phyloP scores from a whole-genome alignment of 2,113 vertebrate species.

The Triplophysa tibetana region DNA sequence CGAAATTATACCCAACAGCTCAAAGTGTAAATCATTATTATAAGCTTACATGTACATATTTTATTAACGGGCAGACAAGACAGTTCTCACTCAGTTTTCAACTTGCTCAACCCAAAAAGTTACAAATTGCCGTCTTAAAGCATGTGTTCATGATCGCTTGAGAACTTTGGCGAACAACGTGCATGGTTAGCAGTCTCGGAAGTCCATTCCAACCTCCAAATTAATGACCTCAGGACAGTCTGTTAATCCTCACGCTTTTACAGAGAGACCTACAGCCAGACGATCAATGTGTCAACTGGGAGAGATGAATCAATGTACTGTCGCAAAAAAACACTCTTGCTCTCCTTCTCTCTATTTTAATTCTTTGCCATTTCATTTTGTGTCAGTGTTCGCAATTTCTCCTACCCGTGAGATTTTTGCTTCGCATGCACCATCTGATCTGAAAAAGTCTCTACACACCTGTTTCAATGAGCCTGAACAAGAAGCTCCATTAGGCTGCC shows the following conservation, averaged over 20 bases:
- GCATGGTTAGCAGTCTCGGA: constrained; percentile 57
- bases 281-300: constrained; percentile 55
- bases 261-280: constrained; percentile 50
- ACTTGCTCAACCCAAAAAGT: too few relatives aligned
- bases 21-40: too few relatives aligned
- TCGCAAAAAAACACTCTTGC: constrained; percentile 46
- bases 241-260: constrained; percentile 61
- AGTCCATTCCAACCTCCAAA: constrained; percentile 57
- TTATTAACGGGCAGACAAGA: too few relatives aligned
- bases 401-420: not conserved
- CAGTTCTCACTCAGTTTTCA: too few relatives aligned
- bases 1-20: too few relatives aligned
- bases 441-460: not conserved
- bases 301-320: constrained; percentile 61
- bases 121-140: not conserved
- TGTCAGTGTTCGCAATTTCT: constrained; percentile 14
- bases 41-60: too few relatives aligned
- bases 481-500: constrained; percentile 21
- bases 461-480: not conserved
- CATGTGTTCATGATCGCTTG: constrained; percentile 55
- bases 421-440: constrained; percentile 7
- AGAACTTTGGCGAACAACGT: constrained; percentile 35
- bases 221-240: constrained; percentile 58
- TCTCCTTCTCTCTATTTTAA: constrained; percentile 10
- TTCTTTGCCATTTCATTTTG: constrained; percentile 13